Evolutionary conservation across 2,888 invertebrate genomes (phyloP).

Genomic region (Synanthedon andrenaeformis): DNA sequence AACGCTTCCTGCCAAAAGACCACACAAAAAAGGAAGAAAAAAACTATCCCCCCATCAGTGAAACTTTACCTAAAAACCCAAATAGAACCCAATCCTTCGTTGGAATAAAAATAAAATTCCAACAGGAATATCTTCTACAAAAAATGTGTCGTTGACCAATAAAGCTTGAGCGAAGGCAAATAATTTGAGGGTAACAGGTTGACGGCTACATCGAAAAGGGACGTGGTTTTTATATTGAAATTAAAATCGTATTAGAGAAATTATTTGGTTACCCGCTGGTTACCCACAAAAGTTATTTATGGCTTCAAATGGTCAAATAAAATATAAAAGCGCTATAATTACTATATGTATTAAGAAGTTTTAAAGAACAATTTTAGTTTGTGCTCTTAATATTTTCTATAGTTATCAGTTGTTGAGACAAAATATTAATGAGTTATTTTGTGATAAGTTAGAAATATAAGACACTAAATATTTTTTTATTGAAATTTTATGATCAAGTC

Average conservation of each 20-base stretch:
- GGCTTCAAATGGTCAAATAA: conserved; percentile 2
- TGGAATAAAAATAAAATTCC: conserved; percentile 14
- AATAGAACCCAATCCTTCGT: conserved; percentile 10
- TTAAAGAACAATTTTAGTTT: too few relatives aligned
- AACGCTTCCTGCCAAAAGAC: conserved; percentile 14
- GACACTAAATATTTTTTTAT: too few relatives aligned
- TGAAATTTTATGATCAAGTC: too few relatives aligned
- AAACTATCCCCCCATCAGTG: conserved; percentile 14
- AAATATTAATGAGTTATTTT: too few relatives aligned
- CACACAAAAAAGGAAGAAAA: conserved; percentile 1
- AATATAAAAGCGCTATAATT: too few relatives aligned
- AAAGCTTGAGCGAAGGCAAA: conserved; percentile 16
- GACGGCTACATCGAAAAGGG: conserved; percentile 24
- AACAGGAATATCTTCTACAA: conserved; percentile 1
- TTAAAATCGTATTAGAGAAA: conserved; percentile 53
- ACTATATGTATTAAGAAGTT: too few relatives aligned
- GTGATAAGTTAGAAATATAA: too few relatives aligned
- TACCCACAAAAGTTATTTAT: conserved; percentile 45
- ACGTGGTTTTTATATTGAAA: conserved; percentile 35
- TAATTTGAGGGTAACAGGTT: conserved; percentile 46
- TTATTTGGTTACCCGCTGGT: conserved; percentile 46
- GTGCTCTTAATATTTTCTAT: too few relatives aligned
- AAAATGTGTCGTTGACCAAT: conserved; percentile 19
- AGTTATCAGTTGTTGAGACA: too few relatives aligned
- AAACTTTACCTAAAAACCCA: conserved; percentile 13